Evolutionary conservation across 2,888 invertebrate genomes (phyloP).

Genomic region (Leptinotarsa haldemani): DNA sequence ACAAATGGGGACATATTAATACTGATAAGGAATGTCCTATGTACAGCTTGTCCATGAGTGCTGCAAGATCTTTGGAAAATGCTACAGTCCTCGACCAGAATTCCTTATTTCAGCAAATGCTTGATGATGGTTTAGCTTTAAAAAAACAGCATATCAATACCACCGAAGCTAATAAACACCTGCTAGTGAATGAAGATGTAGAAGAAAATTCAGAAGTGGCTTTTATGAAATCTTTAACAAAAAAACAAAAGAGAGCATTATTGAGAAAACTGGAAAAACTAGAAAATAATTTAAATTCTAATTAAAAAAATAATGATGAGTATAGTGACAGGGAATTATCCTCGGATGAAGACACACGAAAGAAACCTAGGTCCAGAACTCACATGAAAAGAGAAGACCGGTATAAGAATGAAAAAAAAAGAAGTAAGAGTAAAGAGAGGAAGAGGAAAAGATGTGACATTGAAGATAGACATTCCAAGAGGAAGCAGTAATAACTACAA

Average conservation of each 20-base stretch:
- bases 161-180: conserved; percentile 68
- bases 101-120: conserved; percentile 88
- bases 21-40: conserved; percentile 97
- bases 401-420: conserved; percentile 1
- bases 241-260: conserved; percentile 90
- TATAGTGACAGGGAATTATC: conserved; percentile 30
- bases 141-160: conserved; percentile 79
- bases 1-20: conserved; percentile 99
- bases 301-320: conserved; percentile 46
- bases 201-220: conserved; percentile 76
- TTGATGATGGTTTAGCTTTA: conserved; percentile 90
- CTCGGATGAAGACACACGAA: conserved; percentile 45
- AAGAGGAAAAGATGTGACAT: conserved; percentile 20
- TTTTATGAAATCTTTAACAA: conserved; percentile 85
- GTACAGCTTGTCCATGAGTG: conserved; percentile 86
- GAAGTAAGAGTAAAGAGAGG: conserved; percentile 25
- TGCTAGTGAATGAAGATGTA: conserved; percentile 71
- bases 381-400: not conserved
- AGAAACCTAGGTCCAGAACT: conserved; percentile 26
- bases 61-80: conserved; percentile 77
- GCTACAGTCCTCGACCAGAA: conserved; percentile 76
- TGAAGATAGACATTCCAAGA: conserved; percentile 26
- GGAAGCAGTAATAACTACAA: not conserved
- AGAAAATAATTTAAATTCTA: conserved; percentile 46
- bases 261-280: conserved; percentile 68